Base-by-base conservation (phyloP, 2,113 vertebrate species). In the Nannobrachium achirus region DNA sequence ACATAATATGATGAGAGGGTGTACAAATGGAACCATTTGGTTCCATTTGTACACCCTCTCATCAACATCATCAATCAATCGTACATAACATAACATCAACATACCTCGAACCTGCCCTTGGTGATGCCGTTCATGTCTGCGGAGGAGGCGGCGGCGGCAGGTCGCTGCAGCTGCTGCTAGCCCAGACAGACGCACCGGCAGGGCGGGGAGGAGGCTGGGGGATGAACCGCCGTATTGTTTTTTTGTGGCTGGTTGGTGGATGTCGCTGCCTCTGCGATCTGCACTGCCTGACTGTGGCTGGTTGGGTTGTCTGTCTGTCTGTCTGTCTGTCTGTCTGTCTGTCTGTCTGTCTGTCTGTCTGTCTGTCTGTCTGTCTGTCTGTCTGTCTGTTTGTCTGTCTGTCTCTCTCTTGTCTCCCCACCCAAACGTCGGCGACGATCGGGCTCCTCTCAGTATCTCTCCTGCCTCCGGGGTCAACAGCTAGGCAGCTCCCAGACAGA, bases 81-180 rank as follows among this genome's bases (percentile, higher is more conserved):
- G n/a, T n/a, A n/a, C n/a, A n/a, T n/a, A n/a, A n/a, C n/a, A n/a
- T n/a, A n/a, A n/a, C n/a, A n/a, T n/a, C n/a, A n/a, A n/a, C n/a
- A 79, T 93, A 94, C 93, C 93, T 94, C 93, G 86, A 93, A 93
- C 80, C 93, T 92, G 92, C 92, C 78, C 89, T 93, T 93, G 89
- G 89, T 89, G 89, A 94, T 93, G 75, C 93, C 93, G 92, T 94
- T 93, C 93, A 94, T 94, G 87, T 91, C 92, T 90, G 89, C 92
- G 25, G 25, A 33, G 25, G 25, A 4, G 25, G 25, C 3, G 25
- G n/a, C n/a, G 70, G 89, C 84, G 75, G 79, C 75, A 33, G 80
- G 85, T 85, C 86, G 81, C 80, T 58, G 25, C 25, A 4, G 25
- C 25, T 33, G 25, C 25, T 75, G 69, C n/a, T n/a, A n/a, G n/a